phyloP scores from a whole-genome alignment of 2,113 vertebrate species.

The Ictalurus punctatus region DNA sequence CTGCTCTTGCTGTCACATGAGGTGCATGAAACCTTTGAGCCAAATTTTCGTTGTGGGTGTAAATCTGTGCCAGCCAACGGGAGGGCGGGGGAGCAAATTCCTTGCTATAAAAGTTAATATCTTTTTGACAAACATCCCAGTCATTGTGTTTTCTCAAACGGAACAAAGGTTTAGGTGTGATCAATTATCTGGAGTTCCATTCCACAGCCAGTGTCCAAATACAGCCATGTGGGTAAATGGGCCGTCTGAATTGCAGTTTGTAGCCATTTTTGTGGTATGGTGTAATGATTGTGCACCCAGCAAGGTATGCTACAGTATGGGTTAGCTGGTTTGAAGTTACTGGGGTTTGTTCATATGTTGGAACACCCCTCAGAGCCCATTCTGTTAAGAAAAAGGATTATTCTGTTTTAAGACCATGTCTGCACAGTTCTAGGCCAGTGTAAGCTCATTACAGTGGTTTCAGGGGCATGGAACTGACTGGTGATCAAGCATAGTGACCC shows the following conservation, averaged over 20 bases:
- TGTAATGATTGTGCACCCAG: neutral
- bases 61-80: slow-evolving; percentile 21
- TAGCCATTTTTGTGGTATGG: neutral
- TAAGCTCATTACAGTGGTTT: slow-evolving; percentile 59
- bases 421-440: slow-evolving; percentile 38
- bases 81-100: slow-evolving; percentile 7
- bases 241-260: neutral
- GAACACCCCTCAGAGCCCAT: slow-evolving; percentile 35
- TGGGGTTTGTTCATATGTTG: slow-evolving; percentile 1
- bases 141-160: neutral
- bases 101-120: slow-evolving; percentile 13
- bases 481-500: slow-evolving; percentile 43
- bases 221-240: slow-evolving; percentile 9
- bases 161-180: slow-evolving; percentile 13
- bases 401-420: slow-evolving; percentile 35
- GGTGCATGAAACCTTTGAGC: slow-evolving; percentile 34
- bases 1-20: slow-evolving; percentile 40
- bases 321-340: neutral
- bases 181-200: neutral
- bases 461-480: slow-evolving; percentile 33
- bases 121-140: neutral
- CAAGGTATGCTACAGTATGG: neutral
- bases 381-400: slow-evolving; percentile 52
- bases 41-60: slow-evolving; percentile 19
- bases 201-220: neutral